Percentiles rank a stretch among this genome's conserved stretches.
These are phyloP conservation scores for Polypterus senegalus DNA, from an alignment of 2,113 vertebrate species.

Conservation along the genomic window DNA sequence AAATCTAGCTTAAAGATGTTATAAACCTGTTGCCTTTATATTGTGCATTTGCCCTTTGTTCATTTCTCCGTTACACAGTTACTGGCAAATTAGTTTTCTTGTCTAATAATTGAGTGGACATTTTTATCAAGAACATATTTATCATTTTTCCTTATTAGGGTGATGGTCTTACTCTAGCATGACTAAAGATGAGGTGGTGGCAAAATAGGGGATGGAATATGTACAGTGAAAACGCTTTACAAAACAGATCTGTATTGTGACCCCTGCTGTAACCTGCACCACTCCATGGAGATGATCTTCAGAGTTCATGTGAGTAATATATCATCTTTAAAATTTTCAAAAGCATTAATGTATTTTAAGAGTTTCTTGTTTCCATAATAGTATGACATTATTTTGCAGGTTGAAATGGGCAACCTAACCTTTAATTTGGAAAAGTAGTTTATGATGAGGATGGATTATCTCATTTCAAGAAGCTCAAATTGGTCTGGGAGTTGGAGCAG, in stretches of 20 bases:
- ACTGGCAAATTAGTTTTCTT: too few relatives aligned
- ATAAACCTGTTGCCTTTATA: too few relatives aligned
- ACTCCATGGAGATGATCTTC: conserved; percentile 33
- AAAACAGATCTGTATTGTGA: conserved; percentile 76
- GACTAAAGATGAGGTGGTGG: conserved; percentile 62
- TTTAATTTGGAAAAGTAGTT: conserved; percentile 69
- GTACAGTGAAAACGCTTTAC: conserved; percentile 71
- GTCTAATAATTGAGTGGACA: too few relatives aligned
- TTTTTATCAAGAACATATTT: too few relatives aligned
- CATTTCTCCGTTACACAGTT: too few relatives aligned
- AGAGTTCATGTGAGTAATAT: conserved; percentile 53
- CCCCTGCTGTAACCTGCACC: conserved; percentile 49
- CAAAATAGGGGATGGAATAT: conserved; percentile 52
- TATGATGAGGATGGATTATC: conserved; percentile 57
- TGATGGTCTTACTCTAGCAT: conserved; percentile 60
- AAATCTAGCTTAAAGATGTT: too few relatives aligned
- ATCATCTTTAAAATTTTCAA: too few relatives aligned
- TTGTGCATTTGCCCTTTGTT: not conserved
- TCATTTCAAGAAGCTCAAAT: conserved; percentile 56
- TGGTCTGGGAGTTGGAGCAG: conserved; percentile 52
- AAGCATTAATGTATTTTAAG: too few relatives aligned
- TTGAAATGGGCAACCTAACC: conserved; percentile 65
- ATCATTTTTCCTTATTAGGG: conserved; percentile 52
- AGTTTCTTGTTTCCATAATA: too few relatives aligned
- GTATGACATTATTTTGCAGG: conserved; percentile 37